These are phyloP conservation scores for Craseonycteris thonglongyai DNA, from an alignment of 2,113 vertebrate species.

Conservation along the genomic window DNA sequence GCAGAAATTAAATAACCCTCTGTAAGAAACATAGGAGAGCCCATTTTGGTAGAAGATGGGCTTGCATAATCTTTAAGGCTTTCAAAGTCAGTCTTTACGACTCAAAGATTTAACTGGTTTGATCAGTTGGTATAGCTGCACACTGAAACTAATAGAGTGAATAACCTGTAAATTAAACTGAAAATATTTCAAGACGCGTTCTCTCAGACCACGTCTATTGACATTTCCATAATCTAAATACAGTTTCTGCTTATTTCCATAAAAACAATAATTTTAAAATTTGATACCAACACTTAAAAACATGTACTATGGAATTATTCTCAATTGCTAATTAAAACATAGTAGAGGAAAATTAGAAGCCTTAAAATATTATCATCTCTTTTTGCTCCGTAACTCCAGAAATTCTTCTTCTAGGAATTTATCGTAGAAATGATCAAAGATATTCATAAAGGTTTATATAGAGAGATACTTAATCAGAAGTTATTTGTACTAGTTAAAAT, in stretches of 20 bases:
- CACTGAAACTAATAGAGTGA: neutral
- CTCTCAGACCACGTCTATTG: neutral
- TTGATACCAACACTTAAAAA: neutral
- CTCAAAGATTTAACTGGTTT: neutral
- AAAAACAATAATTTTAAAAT: slow-evolving; percentile 1
- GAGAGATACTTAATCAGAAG: neutral
- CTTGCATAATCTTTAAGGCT: neutral
- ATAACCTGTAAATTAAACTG: neutral
- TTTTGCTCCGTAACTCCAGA: neutral
- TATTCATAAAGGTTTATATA: neutral
- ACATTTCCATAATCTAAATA: neutral
- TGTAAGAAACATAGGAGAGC: neutral
- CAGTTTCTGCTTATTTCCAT: neutral
- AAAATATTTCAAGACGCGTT: slow-evolving; percentile 1
- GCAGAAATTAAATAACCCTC: neutral
- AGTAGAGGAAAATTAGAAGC: neutral
- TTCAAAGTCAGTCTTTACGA: neutral
- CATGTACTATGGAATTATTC: neutral
- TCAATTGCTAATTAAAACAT: slow-evolving; percentile 20
- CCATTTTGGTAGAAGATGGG: neutral
- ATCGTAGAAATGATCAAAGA: neutral
- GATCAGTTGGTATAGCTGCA: neutral
- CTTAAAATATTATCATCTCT: slow-evolving; percentile 5
- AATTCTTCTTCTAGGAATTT: slow-evolving; percentile 22
- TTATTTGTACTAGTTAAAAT: neutral